Evolutionary conservation across 2,113 vertebrate genomes (phyloP), one percentile per base, ranked within the genome.

Genomic region (Galeopterus variegatus): DNA sequence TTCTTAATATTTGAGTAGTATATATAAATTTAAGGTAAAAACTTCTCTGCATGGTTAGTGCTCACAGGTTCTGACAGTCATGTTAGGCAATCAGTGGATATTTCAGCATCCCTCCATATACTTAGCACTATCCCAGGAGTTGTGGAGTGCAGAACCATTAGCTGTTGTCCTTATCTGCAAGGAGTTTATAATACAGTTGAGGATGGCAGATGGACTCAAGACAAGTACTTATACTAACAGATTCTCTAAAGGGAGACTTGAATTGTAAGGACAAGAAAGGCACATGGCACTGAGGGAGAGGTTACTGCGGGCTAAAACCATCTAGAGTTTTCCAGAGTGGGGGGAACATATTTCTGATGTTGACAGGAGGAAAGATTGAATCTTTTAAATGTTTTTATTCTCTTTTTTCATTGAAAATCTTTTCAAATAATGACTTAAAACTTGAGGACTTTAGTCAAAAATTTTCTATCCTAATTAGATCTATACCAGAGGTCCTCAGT

Each of bases 371-470:
- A 28, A 82, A 79, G 15, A 75, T 23, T n/a, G n/a, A 76, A 8
- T 62, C n/a, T 85, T 82, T 64, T 48, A 62, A 95, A 64, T 90
- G 28, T 73, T 80, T 70, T 75, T 79, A 52, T 84, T 72, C 33
- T 65, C 19, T 31, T 56, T 80, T 84, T 86, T 45, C 15, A 58
- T 77, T 31, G 54, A 95, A 93, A 77, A 33, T 77, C 8, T 75
- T 70, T 86, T 60, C 1, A 48, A 86, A 56, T 80, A 86, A 67
- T 86, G 33, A 90, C 31, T 58, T 81, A 76, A 69, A 86, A 69
- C n/a, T 18, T 76, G 69, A 72, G 18, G n/a, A 26, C 73, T 93
- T 90, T 52, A 85, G 19, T 64, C 64, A 26, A 5, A 36, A 90
- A 64, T 67, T 70, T 87, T 52, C 60, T 86, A 21, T 36, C 33